Base-by-base conservation (phyloP, 2,797 vertebrate genomes). In the Triplophysa bombifrons region DNA sequence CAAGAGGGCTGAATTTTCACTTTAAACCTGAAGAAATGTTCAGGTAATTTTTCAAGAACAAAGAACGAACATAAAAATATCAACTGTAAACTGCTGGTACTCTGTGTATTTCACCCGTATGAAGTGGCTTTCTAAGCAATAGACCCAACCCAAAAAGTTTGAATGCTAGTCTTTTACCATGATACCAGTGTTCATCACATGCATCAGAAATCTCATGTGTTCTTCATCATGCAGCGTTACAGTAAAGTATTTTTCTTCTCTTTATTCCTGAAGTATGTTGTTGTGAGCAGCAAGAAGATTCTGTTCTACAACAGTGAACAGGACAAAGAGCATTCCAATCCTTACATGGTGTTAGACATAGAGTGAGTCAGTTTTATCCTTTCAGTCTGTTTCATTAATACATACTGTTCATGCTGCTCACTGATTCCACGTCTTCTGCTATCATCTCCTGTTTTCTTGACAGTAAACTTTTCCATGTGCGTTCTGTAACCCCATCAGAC, bases 261-360 rank as follows among this genome's bases (percentile, higher is more conserved):
- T 3, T 9, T 48, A 77, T 19, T 46, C 65, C n/a, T 85, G 88
- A 90, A 96, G 95, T 96, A 95, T 76, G 89, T 94, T 81, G 91
- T 91, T 84, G 93, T 96, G 65, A 96, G 95, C 93, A 96, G 95
- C 89, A 96, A 94, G 93, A 96, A 96, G 91, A 95, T 96, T 82
- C 91, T 96, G 51, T 96, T 96, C 88, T 96, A 96, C 85, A 94
- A 95, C 88, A 96, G 92, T 0, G 95, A 96, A 77, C 94, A 95
- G 89, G 95, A 96, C 88, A 96, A 96, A 90, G 95, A 96, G 53
- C 94, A 91, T 13, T 96, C 95, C 58, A 96, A 95, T 78, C 95
- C 95, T 13, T 95, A 94, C 80, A 96, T 96, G 95, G 95, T 96
- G 19, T 91, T 96, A 83, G 95, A 96, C 86, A 96, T 96, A 84